Conservation (phyloP, 2,888 invertebrate species). For the Conchocele bisecta region DNA sequence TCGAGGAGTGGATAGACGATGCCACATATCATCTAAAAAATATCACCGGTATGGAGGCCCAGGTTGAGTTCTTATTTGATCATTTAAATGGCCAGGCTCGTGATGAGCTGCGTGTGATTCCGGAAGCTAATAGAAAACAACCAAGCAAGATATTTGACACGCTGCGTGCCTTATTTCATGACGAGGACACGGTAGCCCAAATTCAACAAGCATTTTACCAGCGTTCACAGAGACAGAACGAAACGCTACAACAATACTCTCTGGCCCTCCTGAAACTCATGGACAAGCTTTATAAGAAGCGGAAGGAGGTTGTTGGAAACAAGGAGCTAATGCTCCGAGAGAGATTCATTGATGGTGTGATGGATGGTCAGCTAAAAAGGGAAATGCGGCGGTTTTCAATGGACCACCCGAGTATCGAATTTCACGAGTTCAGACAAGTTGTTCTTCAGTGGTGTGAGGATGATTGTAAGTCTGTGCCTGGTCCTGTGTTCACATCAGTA, state of each 20-base stretch:
- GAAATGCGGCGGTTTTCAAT: conserved; percentile 17
- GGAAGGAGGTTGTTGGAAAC: conserved; percentile 5
- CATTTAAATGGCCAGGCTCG: conserved; percentile 21
- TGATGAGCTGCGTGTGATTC: conserved; percentile 6
- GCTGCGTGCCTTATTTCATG: conserved; percentile 9
- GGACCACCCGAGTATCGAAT: conserved; percentile 1
- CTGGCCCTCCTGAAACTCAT: conserved; percentile 18
- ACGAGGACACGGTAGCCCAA: conserved; percentile 22
- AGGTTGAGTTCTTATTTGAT: conserved; percentile 18
- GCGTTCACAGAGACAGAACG: conserved; percentile 13
- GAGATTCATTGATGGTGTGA: conserved; percentile 24
- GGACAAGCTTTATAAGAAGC: conserved; percentile 15
- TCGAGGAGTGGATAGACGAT: conserved; percentile 27
- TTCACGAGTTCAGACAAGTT: conserved; percentile 21
- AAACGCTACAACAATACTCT: conserved; percentile 33
- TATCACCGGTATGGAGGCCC: conserved; percentile 8
- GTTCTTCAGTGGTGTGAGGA: conserved; percentile 22
- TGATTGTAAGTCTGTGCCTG: neutral
- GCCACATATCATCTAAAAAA: conserved; percentile 14
- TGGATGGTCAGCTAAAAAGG: conserved; percentile 14
- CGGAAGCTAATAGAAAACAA: conserved; percentile 10
- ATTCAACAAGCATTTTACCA: conserved; percentile 32
- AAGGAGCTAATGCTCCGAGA: conserved; percentile 24
- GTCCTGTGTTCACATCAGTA: too few relatives aligned
- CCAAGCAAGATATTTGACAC: conserved; percentile 21